Conservation (phyloP, 2,113 vertebrate species). For the Potamarius usumacintae region DNA sequence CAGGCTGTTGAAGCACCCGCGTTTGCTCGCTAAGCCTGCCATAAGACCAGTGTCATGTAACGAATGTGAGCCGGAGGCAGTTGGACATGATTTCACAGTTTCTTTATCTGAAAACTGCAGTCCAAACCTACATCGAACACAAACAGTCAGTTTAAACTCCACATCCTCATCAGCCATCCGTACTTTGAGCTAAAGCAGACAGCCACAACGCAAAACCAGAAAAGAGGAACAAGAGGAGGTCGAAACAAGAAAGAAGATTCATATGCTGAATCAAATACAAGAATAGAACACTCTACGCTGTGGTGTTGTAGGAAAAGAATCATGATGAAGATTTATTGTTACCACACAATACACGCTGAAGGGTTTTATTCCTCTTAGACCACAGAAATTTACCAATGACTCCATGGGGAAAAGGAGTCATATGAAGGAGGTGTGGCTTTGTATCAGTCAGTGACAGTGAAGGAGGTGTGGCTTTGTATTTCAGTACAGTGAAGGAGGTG, state of each 20-base stretch:
- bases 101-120: neutral
- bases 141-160: neutral
- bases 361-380: neutral
- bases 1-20: neutral
- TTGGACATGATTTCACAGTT: neutral
- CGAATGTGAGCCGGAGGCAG: neutral
- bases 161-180: neutral
- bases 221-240: neutral
- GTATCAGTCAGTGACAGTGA: too few species aligned
- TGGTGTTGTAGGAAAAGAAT: neutral
- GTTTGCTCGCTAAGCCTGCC: neutral
- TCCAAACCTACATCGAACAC: neutral
- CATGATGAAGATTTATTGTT: neutral
- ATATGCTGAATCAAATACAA: neutral
- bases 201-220: neutral
- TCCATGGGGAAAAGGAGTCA: too few species aligned
- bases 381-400: too few species aligned
- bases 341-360: neutral
- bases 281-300: neutral
- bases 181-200: neutral
- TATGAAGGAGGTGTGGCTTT: too few species aligned
- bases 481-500: too few species aligned
- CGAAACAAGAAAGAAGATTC: neutral
- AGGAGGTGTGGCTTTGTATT: too few species aligned
- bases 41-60: conserved; percentile 19